These are phyloP conservation scores for Pristis pectinata DNA, from an alignment of 2,797 vertebrate species.

Conservation along the genomic window DNA sequence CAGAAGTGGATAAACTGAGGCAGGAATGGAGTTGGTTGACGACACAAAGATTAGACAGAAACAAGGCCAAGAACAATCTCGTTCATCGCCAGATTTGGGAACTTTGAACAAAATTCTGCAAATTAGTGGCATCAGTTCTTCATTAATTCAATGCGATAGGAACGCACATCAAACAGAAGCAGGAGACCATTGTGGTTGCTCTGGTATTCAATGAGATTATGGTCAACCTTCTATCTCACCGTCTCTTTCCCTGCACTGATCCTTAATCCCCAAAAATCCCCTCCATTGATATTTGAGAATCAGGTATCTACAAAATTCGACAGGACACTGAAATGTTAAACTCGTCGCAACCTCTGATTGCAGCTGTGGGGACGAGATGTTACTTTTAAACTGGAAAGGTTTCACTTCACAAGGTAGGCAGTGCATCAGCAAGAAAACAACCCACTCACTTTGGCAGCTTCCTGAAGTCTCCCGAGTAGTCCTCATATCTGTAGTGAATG, in stretches of 20 bases:
- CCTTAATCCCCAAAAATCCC: too few relatives aligned
- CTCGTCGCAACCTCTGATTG: neutral
- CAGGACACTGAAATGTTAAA: neutral
- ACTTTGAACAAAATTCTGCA: neutral
- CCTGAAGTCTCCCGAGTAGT: constrained; percentile 93
- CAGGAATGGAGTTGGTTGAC: neutral
- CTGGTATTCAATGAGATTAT: too few relatives aligned
- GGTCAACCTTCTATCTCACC: too few relatives aligned
- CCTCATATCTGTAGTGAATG: constrained; percentile 90
- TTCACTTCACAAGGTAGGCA: neutral
- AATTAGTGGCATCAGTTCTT: neutral
- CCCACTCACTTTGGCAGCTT: constrained; percentile 84
- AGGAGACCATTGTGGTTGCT: too few relatives aligned
- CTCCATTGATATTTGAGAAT: too few relatives aligned
- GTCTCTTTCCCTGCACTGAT: too few relatives aligned
- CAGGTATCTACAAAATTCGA: neutral
- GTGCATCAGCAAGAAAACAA: neutral
- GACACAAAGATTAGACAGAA: neutral
- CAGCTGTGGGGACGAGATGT: neutral
- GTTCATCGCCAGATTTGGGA: neutral
- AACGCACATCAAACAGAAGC: neutral
- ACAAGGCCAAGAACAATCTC: too few relatives aligned
- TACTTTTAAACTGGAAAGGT: neutral
- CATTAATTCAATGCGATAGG: neutral
- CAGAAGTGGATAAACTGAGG: neutral